Base-by-base conservation (phyloP, 2,888 invertebrate species). In the Lithophane ornitopus region DNA sequence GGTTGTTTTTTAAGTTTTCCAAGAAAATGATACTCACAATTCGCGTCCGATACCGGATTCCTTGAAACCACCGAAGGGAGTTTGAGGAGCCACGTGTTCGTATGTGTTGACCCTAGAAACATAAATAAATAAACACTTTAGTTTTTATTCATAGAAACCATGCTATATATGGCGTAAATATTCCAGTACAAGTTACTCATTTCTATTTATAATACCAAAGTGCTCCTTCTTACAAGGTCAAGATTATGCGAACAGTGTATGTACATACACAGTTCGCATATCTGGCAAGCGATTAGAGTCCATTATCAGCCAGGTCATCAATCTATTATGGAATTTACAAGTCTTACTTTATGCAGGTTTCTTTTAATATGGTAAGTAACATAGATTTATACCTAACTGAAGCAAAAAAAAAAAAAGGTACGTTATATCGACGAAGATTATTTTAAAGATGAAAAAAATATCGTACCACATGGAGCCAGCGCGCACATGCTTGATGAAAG, bases 31-130 rank as follows among this genome's bases (percentile, higher is more conserved):
- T 88, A 95, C 97, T 95, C 94, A 97, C 97, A 98, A 89, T 94
- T 99, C 99, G 80, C 98, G 97, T 49, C 99, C 99, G 87, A 98
- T 97, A 70, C 99, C 99, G 46, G 98, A 98, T 89, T 98, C 97
- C 92, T 98, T 99, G 94, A 97, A 99, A 61, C 99, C 99, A 72
- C 99, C 99, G 92, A 99, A 99, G 22, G 99, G 99, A 61, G 98
- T 98, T 92, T 99, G 98, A 2, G 98, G 96, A 19, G 97, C 93
- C 3, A 98, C 97, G 69, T 97, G 97, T 88, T 98, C 97, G 89
- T 98, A 98, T 69, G 97, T 97, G 93, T 98, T 98, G 8, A 98
- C 97, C 98, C 98, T 96, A 86, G 39, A 90, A 91, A 68, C 2
- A 39, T 12, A 59, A n/a, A 41, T 22, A 46, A 41, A 58, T 34